Evolutionary conservation across 2,113 vertebrate species (phyloP).

Genomic region (Synodontis membranacea): DNA sequence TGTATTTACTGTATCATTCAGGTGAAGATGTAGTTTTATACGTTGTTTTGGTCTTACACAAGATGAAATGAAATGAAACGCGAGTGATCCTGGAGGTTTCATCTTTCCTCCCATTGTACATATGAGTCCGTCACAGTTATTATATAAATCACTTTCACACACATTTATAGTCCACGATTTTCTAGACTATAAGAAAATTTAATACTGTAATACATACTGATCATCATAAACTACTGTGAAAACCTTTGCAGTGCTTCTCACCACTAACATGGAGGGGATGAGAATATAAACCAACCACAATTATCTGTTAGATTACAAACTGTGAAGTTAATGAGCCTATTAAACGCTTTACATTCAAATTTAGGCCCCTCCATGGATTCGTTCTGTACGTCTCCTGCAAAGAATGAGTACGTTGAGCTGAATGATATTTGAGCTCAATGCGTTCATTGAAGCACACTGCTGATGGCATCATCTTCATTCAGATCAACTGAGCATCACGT

Average conservation of each 20-base stretch:
- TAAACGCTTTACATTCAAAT: neutral
- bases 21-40: neutral
- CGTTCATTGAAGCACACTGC: slow-evolving; percentile 28
- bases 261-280: neutral
- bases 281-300: neutral
- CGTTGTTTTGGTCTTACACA: neutral
- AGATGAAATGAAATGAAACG: neutral
- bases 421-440: slow-evolving; percentile 21
- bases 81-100: neutral
- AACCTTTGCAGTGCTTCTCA: neutral
- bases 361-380: neutral
- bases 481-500: slow-evolving; percentile 15
- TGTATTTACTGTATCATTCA: neutral
- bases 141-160: neutral
- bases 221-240: neutral
- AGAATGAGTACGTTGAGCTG: slow-evolving; percentile 17
- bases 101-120: neutral
- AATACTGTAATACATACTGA: neutral
- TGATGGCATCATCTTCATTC: slow-evolving; percentile 38
- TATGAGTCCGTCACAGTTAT: neutral
- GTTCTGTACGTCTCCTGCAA: neutral
- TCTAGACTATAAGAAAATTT: neutral
- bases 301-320: neutral
- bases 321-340: neutral
- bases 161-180: neutral